These are phyloP conservation scores for Sipha maydis DNA, from an alignment of 2,888 invertebrate genomes.

Conservation along the genomic window DNA sequence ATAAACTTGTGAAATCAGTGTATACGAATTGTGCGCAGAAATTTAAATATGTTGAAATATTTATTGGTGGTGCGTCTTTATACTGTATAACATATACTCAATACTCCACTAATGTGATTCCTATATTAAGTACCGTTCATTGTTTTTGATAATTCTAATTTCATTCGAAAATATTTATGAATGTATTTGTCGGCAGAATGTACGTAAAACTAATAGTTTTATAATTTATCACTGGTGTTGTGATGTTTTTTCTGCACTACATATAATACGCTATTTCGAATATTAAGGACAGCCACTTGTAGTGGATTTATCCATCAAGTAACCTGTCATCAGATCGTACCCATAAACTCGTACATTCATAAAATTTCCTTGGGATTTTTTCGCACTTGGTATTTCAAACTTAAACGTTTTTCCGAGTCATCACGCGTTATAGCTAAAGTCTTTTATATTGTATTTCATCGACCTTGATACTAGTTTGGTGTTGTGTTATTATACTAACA, in stretches of 20 bases:
- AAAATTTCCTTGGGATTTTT: slow-evolving; percentile 53
- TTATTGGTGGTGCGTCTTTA: no score
- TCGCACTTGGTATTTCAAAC: slow-evolving; percentile 41
- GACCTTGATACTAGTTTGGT: slow-evolving; percentile 62
- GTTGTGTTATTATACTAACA: slow-evolving; percentile 46
- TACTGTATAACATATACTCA: no score
- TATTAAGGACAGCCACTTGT: slow-evolving; percentile 37
- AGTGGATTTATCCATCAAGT: slow-evolving; percentile 38
- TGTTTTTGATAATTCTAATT: no score
- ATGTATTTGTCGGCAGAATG: no score
- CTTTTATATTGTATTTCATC: slow-evolving; percentile 42
- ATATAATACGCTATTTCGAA: neutral
- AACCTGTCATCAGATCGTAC: slow-evolving; percentile 44
- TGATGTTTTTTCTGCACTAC: neutral
- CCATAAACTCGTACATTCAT: slow-evolving; percentile 34
- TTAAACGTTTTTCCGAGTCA: slow-evolving; percentile 47
- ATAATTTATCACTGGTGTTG: no score
- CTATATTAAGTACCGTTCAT: no score
- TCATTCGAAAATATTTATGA: no score
- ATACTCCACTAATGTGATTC: no score
- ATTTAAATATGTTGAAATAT: no score
- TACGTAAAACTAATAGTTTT: no score
- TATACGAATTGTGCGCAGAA: no score
- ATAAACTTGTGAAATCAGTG: no score
- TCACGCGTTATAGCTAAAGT: slow-evolving; percentile 36